A percentile compares a stretch with the other conserved stretches of the same genome.
Conservation (phyloP, 1,140 invertebrate species). For the Mesaphorura yosii region DNA sequence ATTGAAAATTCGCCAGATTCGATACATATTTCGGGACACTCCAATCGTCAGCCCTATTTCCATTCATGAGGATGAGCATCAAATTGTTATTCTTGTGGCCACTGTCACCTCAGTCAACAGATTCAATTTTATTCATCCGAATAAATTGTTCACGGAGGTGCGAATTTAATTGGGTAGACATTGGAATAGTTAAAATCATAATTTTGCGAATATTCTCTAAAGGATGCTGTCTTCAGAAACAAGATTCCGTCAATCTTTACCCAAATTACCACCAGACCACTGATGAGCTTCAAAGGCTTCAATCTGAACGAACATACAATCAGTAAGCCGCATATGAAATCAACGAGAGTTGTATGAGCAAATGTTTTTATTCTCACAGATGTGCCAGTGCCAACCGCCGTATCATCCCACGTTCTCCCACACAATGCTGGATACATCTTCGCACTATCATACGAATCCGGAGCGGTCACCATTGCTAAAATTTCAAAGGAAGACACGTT, state of each 20-base stretch:
- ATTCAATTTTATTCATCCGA: conserved; percentile 28
- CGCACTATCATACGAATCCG: conserved; percentile 26
- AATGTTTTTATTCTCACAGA: conserved; percentile 12
- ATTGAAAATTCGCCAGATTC: conserved; percentile 10
- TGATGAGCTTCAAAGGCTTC: conserved; percentile 20
- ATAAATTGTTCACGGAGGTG: conserved; percentile 11
- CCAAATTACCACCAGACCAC: conserved; percentile 19
- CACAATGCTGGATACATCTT: conserved; percentile 20
- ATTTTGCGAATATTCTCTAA: conserved; percentile 7
- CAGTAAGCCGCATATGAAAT: conserved; percentile 18
- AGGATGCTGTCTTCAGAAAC: conserved; percentile 17
- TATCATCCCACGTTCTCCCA: conserved; percentile 12
- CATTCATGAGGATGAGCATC: conserved; percentile 24
- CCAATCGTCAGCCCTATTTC: conserved; percentile 29
- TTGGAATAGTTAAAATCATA: conserved; percentile 1
- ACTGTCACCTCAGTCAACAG: conserved; percentile 27
- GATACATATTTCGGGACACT: conserved; percentile 28
- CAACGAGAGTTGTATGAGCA: neutral
- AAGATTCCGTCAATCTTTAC: conserved; percentile 25
- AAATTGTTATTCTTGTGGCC: conserved; percentile 22
- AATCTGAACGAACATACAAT: conserved; percentile 21
- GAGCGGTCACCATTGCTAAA: conserved; percentile 17
- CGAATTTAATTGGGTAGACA: neutral
- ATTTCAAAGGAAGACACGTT: conserved; percentile 22
- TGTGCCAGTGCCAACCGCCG: conserved; percentile 25